Percentiles rank a stretch among this genome's conserved stretches.
These are phyloP conservation scores for Drosophila pseudotakahashii DNA, from an alignment of 2,888 invertebrate species.

Conservation along the genomic window DNA sequence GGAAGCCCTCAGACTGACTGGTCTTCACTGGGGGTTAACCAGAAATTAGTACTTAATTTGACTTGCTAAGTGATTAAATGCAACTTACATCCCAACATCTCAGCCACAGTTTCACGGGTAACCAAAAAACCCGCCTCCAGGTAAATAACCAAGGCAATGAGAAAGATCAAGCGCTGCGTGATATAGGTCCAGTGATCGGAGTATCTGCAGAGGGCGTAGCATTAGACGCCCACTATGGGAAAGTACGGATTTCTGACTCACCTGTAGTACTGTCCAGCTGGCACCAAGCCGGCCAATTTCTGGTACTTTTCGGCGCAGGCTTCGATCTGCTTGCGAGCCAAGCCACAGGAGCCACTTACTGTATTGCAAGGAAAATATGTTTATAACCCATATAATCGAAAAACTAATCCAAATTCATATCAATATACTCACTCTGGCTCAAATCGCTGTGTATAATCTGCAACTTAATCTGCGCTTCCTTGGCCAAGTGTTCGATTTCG, in stretches of 20 bases:
- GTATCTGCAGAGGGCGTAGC: constrained; percentile 85
- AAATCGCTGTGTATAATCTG: constrained; percentile 93
- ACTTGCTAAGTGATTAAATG: neutral
- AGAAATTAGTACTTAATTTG: too few relatives aligned
- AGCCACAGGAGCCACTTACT: constrained; percentile 88
- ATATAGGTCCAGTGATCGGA: constrained; percentile 95
- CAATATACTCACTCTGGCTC: constrained; percentile 86
- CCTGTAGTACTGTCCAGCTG: constrained; percentile 92
- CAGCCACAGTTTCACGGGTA: constrained; percentile 90
- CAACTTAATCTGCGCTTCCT: constrained; percentile 91
- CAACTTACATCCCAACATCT: constrained; percentile 90
- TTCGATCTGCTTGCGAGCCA: constrained; percentile 88
- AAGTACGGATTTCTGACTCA: constrained; percentile 66
- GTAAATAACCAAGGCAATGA: constrained; percentile 91
- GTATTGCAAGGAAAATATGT: constrained; percentile 38
- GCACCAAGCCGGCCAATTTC: constrained; percentile 88
- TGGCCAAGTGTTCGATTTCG: constrained; percentile 90
- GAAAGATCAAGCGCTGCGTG: constrained; percentile 91
- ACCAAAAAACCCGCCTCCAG: constrained; percentile 91
- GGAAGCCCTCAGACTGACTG: constrained; percentile 89
- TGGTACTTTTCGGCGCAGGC: constrained; percentile 88
- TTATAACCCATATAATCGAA: neutral
- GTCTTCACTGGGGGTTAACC: constrained; percentile 87
- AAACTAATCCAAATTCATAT: too few relatives aligned
- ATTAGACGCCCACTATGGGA: constrained; percentile 31